phyloP scores from a whole-genome alignment of 2,888 invertebrate genomes.

The Dryobotodes eremita region DNA sequence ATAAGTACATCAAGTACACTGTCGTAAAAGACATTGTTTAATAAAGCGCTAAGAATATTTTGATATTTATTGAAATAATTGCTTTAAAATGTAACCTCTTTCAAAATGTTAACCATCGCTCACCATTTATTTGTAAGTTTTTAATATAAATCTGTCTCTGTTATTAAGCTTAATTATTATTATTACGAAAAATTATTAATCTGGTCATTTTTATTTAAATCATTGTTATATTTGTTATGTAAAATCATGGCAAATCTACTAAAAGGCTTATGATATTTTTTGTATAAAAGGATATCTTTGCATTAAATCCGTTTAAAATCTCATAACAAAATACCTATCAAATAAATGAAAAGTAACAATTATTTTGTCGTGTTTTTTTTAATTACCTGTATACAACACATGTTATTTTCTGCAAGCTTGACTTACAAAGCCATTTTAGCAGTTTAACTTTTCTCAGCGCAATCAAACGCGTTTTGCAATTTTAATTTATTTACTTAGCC shows the following conservation, averaged over 20 bases:
- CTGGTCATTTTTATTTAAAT: conserved; percentile 91
- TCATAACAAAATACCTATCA: conserved; percentile 86
- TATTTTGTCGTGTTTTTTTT: conserved; percentile 60
- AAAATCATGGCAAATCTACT: conserved; percentile 87
- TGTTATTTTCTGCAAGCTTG: background rate
- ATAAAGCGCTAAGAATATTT: conserved; percentile 86
- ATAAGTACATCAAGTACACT: conserved; percentile 87
- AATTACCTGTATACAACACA: too few species aligned
- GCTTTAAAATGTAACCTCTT: conserved; percentile 89
- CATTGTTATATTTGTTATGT: conserved; percentile 90
- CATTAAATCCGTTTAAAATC: conserved; percentile 89
- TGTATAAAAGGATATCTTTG: conserved; percentile 87
- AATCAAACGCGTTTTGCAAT: background rate
- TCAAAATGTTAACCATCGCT: conserved; percentile 90
- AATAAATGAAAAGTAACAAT: conserved; percentile 89
- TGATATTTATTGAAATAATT: conserved; percentile 84
- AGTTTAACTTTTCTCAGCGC: background rate
- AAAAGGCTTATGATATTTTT: conserved; percentile 88
- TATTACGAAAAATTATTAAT: conserved; percentile 89
- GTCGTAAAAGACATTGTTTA: conserved; percentile 89
- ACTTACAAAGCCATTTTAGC: background rate
- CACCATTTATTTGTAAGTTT: conserved; percentile 88
- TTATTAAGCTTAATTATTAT: conserved; percentile 87
- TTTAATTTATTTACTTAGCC: background rate
- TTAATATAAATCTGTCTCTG: conserved; percentile 88